A percentile compares a stretch with the other conserved stretches of the same genome.
These are phyloP conservation scores for Drosophila saltans DNA, from an alignment of 1,140 invertebrate genomes.

Conservation along the genomic window DNA sequence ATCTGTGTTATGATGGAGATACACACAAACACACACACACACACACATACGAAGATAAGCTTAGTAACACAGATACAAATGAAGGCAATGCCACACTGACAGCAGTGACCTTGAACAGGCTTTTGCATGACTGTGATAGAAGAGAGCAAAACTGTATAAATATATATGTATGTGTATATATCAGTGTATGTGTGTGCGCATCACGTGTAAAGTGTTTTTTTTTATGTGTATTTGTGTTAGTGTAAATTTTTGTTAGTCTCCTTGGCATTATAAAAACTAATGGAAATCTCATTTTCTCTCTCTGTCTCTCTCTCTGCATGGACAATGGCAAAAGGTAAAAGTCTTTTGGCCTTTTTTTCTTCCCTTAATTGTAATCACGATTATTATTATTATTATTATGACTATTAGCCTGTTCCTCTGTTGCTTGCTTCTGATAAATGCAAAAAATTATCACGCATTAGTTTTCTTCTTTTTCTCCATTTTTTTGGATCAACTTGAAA, in stretches of 20 bases:
- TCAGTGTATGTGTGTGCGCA: constrained; percentile 29
- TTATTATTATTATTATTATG: constrained; percentile 41
- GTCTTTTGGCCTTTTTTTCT: constrained; percentile 7
- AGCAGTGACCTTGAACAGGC: constrained; percentile 70
- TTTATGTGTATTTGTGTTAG: neutral
- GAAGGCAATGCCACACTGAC: constrained; percentile 52
- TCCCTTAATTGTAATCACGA: constrained; percentile 20
- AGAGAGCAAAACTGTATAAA: constrained; percentile 21
- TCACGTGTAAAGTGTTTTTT: constrained; percentile 48
- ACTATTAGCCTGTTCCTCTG: neutral
- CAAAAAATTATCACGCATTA: neutral
- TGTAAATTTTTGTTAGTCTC: constrained; percentile 27
- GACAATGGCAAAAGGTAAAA: constrained; percentile 14
- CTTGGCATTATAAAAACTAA: constrained; percentile 51
- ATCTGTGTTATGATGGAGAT: constrained; percentile 61
- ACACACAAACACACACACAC: constrained; percentile 43
- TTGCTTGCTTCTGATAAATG: neutral
- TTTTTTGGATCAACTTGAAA: neutral
- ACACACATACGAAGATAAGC: constrained; percentile 11
- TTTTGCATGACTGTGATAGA: constrained; percentile 48
- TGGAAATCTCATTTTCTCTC: constrained; percentile 53
- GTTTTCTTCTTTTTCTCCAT: neutral
- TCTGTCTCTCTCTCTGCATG: constrained; percentile 11
- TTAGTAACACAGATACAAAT: constrained; percentile 7
- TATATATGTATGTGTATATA: constrained; percentile 3